A percentile compares a stretch with the other conserved stretches of the same genome.
These are phyloP conservation scores for Tigriopus californicus DNA, from an alignment of 2,888 invertebrate genomes.

Conservation along the genomic window DNA sequence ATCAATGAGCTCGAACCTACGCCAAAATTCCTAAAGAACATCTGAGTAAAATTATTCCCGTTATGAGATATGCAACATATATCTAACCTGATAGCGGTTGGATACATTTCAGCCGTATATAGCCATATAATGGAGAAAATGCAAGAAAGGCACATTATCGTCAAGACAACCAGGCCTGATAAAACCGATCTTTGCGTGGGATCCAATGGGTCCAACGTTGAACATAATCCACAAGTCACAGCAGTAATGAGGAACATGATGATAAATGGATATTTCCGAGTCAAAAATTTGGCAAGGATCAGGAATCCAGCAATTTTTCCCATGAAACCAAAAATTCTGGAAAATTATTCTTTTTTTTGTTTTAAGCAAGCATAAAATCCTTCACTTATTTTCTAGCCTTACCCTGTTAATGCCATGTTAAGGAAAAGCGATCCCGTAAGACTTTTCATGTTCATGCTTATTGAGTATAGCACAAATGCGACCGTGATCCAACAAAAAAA, in stretches of 20 bases:
- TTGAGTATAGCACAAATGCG: conserved; percentile 3
- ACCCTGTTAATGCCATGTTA: neutral
- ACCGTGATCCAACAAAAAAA: conserved; percentile 13
- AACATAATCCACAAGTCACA: neutral
- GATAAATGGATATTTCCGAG: neutral
- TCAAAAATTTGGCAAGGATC: neutral
- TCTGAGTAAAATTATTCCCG: neutral
- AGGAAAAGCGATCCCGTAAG: conserved; percentile 10
- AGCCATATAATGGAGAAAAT: conserved; percentile 9
- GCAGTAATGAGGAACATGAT: neutral
- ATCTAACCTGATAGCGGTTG: neutral
- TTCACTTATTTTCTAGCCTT: no score
- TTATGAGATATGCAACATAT: neutral
- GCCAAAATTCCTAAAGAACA: neutral
- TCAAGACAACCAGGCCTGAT: neutral
- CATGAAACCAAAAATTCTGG: conserved; percentile 1
- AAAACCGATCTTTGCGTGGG: neutral
- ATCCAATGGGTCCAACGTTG: neutral
- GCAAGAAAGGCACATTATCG: neutral
- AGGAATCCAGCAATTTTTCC: neutral
- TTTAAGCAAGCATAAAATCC: no score
- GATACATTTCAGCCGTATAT: conserved; percentile 10
- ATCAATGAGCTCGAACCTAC: neutral
- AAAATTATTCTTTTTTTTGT: no score
- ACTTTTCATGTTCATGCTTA: conserved; percentile 6